Base-by-base conservation (phyloP, 1,140 invertebrate genomes). In the Sminthurinus signatus region DNA sequence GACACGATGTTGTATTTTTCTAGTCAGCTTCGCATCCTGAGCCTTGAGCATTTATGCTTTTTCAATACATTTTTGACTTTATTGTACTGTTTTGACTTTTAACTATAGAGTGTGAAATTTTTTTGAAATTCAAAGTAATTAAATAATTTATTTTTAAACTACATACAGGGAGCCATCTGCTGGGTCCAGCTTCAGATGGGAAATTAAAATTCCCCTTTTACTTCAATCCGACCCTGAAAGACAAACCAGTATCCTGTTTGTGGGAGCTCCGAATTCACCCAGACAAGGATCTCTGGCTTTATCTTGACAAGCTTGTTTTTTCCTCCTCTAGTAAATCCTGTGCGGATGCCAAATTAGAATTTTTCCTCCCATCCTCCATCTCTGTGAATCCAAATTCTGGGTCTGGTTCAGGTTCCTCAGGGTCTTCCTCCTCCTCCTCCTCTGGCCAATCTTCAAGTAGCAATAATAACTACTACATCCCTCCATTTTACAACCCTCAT, bases 291-390 rank as follows among this genome's bases (percentile, higher is more conserved):
- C 80, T 93, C 4, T 91, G 87, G 86, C 75, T 93, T 1, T 88
- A 91, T 73, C 86, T 92, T 73, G 89, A 92, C 71, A 87, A 89
- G 67, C 86, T 90, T 14, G 86, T 88, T 65, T 93, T 93, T 73
- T 83, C 86, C 0, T 55, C 71, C 44, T 71, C 72, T 17, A 84
- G 83, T 0, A 82, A 87, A 39, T 85, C 85, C 48, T 92, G 89
- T 73, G 86, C 88, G 46, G 88, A 90, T 73, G 88, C 88, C 2
- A 86, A 88, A 63, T 81, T 92, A n/a, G 88, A 91, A 65, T 85
- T 91, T 8, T 90, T 85, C 73, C 73, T 92, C 4, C 72, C 72
- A 23, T 60, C 60, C 5, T 51, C 61, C 29, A 60, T 65, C n/a
- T 21, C n/a, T n/a, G 28, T 57, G 31, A 50, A 44, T 84, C 86